Base-by-base conservation (phyloP, 1,140 invertebrate species). In the Monochamus saltuarius region DNA sequence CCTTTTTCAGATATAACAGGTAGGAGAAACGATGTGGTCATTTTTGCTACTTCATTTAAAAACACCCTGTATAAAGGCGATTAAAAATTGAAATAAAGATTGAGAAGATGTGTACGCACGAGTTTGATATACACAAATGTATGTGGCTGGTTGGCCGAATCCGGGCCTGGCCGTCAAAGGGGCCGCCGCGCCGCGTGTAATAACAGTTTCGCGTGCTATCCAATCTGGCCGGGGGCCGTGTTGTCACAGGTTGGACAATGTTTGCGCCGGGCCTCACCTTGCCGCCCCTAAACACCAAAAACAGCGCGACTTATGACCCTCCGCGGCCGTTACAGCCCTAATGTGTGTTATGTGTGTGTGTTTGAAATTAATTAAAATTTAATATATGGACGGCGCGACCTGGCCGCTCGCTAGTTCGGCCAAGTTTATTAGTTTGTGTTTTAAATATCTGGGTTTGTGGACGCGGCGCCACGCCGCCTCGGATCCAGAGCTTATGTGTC, bases 191-290 rank as follows among this genome's bases (percentile, higher is more conserved):
- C 49, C 51, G 36, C 56, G 53, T 57, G 59, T 61, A 65, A 65
- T 65, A 65, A 65, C 62, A 65, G 50, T 65, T 65, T 65, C 54
- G 55, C 62, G 54, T 65, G 62, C 61, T 65, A 65, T 65, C 62
- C 58, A 65, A 65, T 65, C 55, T 65, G 43, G 62, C 57, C 43
- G 37, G 57, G 59, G 59, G 62, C 56, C 43, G 52, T 65, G 62
- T 65, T 65, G 62, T 65, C 62, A 61, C 62, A 65, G 62, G 58
- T 65, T 61, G 53, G 57, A 56, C 58, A 52, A 43, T 65, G 59
- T 65, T 65, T 65, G 52, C 49, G 53, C 53, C 47, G 58, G 59
- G 60, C 60, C 60, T 64, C 50, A 64, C 62, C 57, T 59, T 50
- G 35, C 42, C 40, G 39, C 51, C 46, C 49, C 56, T 34, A 52